Percentiles rank a stretch among this genome's conserved stretches.
Evolutionary conservation across 2,888 invertebrate genomes (phyloP).

Genomic region (Caenorhabditis imperialis): DNA sequence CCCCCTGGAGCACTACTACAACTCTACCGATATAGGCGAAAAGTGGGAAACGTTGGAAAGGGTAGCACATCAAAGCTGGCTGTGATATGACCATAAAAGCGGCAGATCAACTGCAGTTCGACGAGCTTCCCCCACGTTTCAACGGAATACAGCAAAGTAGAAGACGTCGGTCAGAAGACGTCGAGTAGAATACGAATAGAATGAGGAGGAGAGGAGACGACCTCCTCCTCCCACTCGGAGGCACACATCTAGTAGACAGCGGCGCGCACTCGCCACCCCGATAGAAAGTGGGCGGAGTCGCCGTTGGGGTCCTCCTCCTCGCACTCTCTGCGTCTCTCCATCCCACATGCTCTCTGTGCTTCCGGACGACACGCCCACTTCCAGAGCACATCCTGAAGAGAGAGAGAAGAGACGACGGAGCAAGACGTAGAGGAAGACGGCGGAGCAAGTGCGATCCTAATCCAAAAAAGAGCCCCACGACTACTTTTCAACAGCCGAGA

Average conservation of each 20-base stretch:
- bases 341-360: constrained; percentile 19
- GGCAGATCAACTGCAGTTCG: constrained; percentile 91
- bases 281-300: constrained; percentile 18
- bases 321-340: constrained; percentile 14
- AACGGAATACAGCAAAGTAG: not conserved
- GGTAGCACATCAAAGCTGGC: constrained; percentile 88
- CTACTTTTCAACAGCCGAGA: constrained; percentile 31
- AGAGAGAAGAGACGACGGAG: constrained; percentile 11
- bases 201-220: constrained; percentile 1
- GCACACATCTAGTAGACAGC: constrained; percentile 20
- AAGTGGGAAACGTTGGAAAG: not conserved
- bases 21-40: no score
- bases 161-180: not conserved
- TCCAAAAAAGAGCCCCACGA: constrained; percentile 18
- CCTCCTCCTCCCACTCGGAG: constrained; percentile 10
- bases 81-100: constrained; percentile 87
- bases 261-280: constrained; percentile 24
- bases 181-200: constrained; percentile 8
- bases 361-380: constrained; percentile 35
- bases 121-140: constrained; percentile 54
- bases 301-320: constrained; percentile 8
- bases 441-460: constrained; percentile 52
- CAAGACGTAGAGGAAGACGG: no score
- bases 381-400: constrained; percentile 13
- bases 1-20: no score